Evolutionary conservation across 1,140 invertebrate genomes (phyloP), one percentile per base, ranked within the genome.

Genomic region (Drosophila gunungcola): DNA sequence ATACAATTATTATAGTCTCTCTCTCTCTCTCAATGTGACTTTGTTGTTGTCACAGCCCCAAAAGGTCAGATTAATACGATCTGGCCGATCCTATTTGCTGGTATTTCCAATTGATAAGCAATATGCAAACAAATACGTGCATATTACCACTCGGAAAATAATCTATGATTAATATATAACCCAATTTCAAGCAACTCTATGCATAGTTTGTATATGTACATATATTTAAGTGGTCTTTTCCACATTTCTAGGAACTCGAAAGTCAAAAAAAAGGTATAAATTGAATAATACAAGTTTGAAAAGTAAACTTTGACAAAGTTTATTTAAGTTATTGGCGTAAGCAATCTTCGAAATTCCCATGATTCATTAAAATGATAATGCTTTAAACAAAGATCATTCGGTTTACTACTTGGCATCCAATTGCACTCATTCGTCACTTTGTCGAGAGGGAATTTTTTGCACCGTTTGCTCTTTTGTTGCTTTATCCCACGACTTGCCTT

Each of bases 51-150:
- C 25, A 6, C 27, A 55, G 46, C 48, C 34, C 27, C 32, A 62
- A 62, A 62, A 56, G 58, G 51, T 42, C 51, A 32, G 38, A 57
- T 56, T 62, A 55, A 55, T 39, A 16, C 58, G 29, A 60, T 60
- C 57, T 60, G 21, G 45, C n/a, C 4, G 45, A 54, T 49, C 25
- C n/a, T 12, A 21, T 12, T 12, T 10, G 11, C 25, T n/a, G 48
- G 48, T 38, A 55, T 55, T 61, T 55, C 34, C 32, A 21, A 61
- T 55, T 39, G 34, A 55, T 61, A 39, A 39, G 57, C 34, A 10
- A 38, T 53, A 12, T 34, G 29, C 13, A 34, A 21, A 21, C 42
- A 10, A 9, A 42, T 25, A 25, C 21, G 16, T 4, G 9, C 10
- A 45, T 45, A 11, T 25, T 25, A 12, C 3, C 10, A 21, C 3